These are phyloP conservation scores for Philereme transversata DNA, from an alignment of 2,888 invertebrate species.

Conservation along the genomic window DNA sequence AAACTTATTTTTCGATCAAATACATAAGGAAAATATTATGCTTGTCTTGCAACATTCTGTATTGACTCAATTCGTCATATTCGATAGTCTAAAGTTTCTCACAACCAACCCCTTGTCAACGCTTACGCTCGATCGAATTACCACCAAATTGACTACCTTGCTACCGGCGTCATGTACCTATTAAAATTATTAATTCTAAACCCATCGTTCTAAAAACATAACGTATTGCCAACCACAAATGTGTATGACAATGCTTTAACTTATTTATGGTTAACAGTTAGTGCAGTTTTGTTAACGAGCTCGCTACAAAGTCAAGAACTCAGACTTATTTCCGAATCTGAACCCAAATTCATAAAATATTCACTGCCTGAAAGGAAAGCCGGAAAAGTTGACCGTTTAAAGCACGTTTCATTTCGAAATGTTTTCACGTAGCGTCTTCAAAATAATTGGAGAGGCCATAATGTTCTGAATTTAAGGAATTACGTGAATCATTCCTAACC, in stretches of 20 bases:
- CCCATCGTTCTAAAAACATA: not conserved
- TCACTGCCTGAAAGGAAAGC: constrained; percentile 4
- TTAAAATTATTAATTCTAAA: constrained; percentile 23
- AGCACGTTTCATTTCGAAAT: constrained; percentile 50
- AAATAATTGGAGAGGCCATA: constrained; percentile 67
- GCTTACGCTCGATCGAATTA: constrained; percentile 34
- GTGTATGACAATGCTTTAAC: too few relatives aligned
- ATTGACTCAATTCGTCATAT: not conserved
- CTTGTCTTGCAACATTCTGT: constrained; percentile 5
- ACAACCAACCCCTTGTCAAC: constrained; percentile 25
- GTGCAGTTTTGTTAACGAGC: too few relatives aligned
- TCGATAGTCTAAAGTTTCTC: constrained; percentile 28
- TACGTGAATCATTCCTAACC: constrained; percentile 49
- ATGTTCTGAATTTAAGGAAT: constrained; percentile 54
- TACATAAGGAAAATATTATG: not conserved
- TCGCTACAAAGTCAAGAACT: not conserved
- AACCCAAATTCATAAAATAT: constrained; percentile 18
- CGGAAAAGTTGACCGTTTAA: constrained; percentile 44
- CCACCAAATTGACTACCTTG: constrained; percentile 33
- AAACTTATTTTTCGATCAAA: too few relatives aligned
- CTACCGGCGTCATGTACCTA: constrained; percentile 21
- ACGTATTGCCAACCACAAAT: too few relatives aligned
- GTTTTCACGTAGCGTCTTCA: constrained; percentile 49
- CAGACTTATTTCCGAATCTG: not conserved
- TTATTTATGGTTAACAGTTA: too few relatives aligned